A percentile compares a stretch with the other conserved stretches of the same genome.
These are phyloP conservation scores for Chloropsis cyanopogon DNA, from an alignment of 2,113 vertebrate genomes.

Conservation along the genomic window DNA sequence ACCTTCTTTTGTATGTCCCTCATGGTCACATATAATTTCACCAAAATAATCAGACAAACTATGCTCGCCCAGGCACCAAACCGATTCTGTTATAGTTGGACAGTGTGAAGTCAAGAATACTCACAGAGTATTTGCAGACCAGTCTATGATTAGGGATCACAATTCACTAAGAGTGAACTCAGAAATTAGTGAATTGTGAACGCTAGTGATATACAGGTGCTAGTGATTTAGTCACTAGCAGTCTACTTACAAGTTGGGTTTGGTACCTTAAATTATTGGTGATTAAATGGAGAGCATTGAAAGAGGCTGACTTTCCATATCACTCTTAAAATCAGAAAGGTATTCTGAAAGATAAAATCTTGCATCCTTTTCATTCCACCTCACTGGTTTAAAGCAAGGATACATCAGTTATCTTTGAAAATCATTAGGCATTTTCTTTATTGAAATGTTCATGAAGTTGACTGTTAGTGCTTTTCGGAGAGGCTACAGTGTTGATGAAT, in stretches of 20 bases:
- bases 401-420: neutral
- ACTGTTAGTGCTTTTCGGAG: neutral
- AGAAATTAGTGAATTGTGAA: neutral
- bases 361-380: neutral
- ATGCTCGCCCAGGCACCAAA: neutral
- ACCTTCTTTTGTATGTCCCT: neutral
- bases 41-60: neutral
- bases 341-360: neutral
- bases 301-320: neutral
- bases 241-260: neutral
- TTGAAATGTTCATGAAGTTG: neutral
- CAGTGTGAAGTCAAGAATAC: neutral
- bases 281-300: neutral
- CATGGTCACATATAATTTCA: neutral
- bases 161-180: neutral
- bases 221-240: neutral
- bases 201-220: neutral
- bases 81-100: fast-evolving
- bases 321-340: neutral
- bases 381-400: neutral
- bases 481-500: neutral
- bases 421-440: neutral
- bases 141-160: neutral
- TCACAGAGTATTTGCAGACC: neutral
- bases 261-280: neutral